phyloP scores from a whole-genome alignment of 2,797 vertebrate genomes.

The Helicolenus hilgendorfi region DNA sequence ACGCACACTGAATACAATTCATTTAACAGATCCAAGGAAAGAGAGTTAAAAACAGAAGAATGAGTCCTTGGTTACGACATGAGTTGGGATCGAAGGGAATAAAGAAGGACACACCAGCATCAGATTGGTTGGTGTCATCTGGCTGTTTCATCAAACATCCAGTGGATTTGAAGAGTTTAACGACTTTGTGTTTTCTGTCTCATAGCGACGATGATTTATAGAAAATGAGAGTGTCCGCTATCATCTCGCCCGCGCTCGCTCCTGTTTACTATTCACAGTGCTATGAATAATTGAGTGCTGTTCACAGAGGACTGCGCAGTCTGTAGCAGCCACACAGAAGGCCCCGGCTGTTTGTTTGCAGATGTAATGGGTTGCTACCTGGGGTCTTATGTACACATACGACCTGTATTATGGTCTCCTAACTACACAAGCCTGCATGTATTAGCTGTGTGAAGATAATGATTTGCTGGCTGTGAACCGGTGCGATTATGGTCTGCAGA shows the following conservation, averaged over 20 bases:
- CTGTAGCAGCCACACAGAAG: slow-evolving; percentile 26
- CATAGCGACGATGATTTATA: slow-evolving; percentile 22
- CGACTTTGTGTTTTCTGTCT: slow-evolving; percentile 34
- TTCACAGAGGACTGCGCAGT: slow-evolving; percentile 37
- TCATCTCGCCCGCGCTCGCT: slow-evolving; percentile 3
- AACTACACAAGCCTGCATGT: slow-evolving; percentile 24
- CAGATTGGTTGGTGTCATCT: not conserved
- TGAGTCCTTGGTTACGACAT: too few relatives aligned
- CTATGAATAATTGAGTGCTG: slow-evolving; percentile 75
- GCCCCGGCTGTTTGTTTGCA: slow-evolving; percentile 62
- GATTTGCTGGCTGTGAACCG: slow-evolving; percentile 44
- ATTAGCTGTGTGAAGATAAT: slow-evolving; percentile 54
- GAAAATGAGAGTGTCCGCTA: slow-evolving; percentile 10
- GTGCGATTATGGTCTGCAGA: slow-evolving; percentile 59
- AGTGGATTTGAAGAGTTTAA: slow-evolving; percentile 33
- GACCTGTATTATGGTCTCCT: slow-evolving; percentile 55
- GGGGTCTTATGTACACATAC: slow-evolving; percentile 50
- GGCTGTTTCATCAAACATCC: slow-evolving; percentile 13
- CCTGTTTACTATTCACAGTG: slow-evolving; percentile 61
- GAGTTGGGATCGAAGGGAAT: not conserved
- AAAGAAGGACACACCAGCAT: not conserved
- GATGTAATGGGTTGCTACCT: slow-evolving; percentile 67
- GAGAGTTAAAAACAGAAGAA: not conserved
- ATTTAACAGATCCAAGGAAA: not conserved
- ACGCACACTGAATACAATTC: not conserved